Conservation (phyloP, 2,888 invertebrate genomes). For the Unio pictorum region DNA sequence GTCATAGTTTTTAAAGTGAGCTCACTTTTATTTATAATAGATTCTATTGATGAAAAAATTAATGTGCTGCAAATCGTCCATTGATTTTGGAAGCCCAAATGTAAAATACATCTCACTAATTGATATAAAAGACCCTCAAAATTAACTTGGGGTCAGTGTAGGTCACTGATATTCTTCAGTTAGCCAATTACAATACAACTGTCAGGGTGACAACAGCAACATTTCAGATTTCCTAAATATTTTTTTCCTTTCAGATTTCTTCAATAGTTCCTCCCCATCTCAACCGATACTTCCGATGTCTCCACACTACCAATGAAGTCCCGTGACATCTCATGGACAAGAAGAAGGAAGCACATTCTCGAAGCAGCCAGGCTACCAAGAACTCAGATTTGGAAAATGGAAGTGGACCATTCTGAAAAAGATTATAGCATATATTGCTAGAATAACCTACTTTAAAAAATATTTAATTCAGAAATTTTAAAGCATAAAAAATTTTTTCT, state of each 20-base stretch:
- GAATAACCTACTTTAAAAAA: too few relatives aligned
- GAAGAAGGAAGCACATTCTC: conserved; percentile 91
- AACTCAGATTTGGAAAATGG: conserved; percentile 97
- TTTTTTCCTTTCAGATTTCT: conserved; percentile 28
- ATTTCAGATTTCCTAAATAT: not conserved
- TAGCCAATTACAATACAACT: not conserved
- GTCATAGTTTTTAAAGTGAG: too few relatives aligned
- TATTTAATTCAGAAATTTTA: too few relatives aligned
- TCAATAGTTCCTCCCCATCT: conserved; percentile 97
- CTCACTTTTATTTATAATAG: too few relatives aligned
- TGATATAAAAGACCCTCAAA: not conserved
- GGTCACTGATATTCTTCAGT: not conserved
- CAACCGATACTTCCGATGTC: conserved; percentile 86
- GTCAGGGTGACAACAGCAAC: not conserved
- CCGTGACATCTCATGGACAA: conserved; percentile 89
- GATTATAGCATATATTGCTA: not conserved
- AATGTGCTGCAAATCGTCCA: too few relatives aligned
- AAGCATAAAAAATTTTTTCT: too few relatives aligned
- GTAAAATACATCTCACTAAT: not conserved
- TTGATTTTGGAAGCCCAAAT: too few relatives aligned
- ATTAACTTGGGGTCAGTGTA: not conserved
- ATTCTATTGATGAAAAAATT: too few relatives aligned
- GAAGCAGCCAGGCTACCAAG: conserved; percentile 93
- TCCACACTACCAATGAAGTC: conserved; percentile 93
- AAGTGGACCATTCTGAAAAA: conserved; percentile 86